phyloP scores from a whole-genome alignment of 2,113 vertebrate genomes.

The Morone chrysops region DNA sequence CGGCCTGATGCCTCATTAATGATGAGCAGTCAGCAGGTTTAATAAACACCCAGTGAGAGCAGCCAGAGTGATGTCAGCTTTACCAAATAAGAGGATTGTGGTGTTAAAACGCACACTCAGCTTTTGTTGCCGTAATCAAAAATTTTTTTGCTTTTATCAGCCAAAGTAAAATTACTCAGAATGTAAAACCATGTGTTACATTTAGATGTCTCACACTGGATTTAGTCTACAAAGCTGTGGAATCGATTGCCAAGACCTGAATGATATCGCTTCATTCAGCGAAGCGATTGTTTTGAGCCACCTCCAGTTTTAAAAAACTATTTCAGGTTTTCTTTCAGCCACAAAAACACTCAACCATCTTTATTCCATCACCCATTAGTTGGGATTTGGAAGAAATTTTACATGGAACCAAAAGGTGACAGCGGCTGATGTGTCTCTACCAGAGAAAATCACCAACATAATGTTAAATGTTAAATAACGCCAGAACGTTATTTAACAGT shows the following conservation, averaged over 20 bases:
- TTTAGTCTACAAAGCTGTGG: too few species aligned
- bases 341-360: constrained; percentile 16
- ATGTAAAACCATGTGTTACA: too few species aligned
- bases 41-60: neutral
- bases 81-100: too few species aligned
- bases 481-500: constrained; percentile 12
- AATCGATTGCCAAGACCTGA: neutral
- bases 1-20: neutral
- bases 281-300: neutral
- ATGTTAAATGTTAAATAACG: constrained; percentile 1
- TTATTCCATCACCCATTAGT: constrained; percentile 45
- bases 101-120: too few species aligned
- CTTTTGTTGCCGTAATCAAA: too few species aligned
- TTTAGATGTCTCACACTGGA: too few species aligned
- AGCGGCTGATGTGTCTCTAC: neutral
- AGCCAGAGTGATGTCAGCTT: neutral
- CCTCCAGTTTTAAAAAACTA: neutral
- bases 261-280: neutral
- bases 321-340: neutral
- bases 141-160: neutral
- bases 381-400: constrained; percentile 16
- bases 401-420: constrained; percentile 1
- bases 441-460: constrained; percentile 17
- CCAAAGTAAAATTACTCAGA: neutral
- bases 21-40: neutral